A percentile compares a stretch with the other conserved stretches of the same genome.
These are phyloP conservation scores for Puma concolor DNA, from an alignment of 2,113 vertebrate genomes.

Conservation along the genomic window DNA sequence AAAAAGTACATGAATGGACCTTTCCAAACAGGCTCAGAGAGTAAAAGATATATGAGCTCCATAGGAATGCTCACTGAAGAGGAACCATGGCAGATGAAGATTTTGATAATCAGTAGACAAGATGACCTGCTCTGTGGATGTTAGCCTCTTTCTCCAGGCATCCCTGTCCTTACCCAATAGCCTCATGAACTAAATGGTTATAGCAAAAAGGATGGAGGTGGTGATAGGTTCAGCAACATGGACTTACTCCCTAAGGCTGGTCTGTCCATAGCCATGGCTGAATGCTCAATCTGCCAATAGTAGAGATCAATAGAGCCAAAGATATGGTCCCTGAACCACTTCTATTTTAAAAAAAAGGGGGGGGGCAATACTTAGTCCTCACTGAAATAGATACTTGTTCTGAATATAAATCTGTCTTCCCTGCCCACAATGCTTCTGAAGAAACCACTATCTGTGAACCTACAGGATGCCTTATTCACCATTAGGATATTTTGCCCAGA, in stretches of 20 bases:
- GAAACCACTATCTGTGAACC: not conserved
- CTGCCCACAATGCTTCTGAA: not conserved
- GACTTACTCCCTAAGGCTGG: not conserved
- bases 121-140: not conserved
- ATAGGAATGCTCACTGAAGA: not conserved
- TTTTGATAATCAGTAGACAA: slow-evolving; percentile 39
- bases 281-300: not conserved
- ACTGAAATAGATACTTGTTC: not conserved
- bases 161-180: not conserved
- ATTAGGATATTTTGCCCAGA: slow-evolving; percentile 9
- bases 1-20: not conserved
- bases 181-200: not conserved
- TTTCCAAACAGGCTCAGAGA: not conserved
- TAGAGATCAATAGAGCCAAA: not conserved
- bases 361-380: not conserved
- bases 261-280: not conserved
- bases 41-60: not conserved
- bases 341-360: not conserved
- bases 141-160: not conserved
- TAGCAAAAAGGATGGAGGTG: not conserved
- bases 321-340: not conserved
- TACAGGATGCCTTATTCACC: not conserved
- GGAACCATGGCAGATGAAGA: not conserved
- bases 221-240: not conserved
- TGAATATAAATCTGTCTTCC: not conserved